Evolutionary conservation across 2,888 invertebrate species (phyloP).

Genomic region (Athripsodes cinereus): DNA sequence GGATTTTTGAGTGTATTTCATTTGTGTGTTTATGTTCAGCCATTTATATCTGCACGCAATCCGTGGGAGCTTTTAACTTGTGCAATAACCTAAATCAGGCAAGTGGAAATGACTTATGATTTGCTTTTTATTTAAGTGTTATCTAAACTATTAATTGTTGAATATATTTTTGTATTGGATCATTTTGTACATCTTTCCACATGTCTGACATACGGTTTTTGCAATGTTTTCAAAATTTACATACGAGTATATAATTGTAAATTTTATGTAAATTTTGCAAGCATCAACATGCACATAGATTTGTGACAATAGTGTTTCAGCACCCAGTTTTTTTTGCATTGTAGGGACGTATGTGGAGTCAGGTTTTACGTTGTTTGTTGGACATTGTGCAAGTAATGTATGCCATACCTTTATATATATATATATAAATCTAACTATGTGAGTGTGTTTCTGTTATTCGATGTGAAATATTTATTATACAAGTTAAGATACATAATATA

Average conservation of each 20-base stretch:
- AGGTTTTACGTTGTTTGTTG: too few species aligned
- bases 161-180: neutral
- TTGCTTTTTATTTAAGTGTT: neutral
- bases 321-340: neutral
- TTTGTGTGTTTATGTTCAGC: neutral
- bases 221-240: neutral
- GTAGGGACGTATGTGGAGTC: neutral
- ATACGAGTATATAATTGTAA: neutral
- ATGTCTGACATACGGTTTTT: neutral
- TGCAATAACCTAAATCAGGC: neutral
- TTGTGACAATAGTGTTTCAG: neutral
- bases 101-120: neutral
- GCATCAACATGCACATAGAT: neutral
- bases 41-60: neutral
- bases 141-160: neutral
- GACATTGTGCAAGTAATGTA: too few species aligned
- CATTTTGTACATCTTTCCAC: neutral
- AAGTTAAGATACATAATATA: too few species aligned
- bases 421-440: neutral
- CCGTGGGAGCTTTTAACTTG: neutral
- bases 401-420: too few species aligned
- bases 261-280: neutral
- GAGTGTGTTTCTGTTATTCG: neutral
- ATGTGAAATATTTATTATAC: neutral
- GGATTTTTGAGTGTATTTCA: constrained; percentile 16